Evolutionary conservation across 1,140 invertebrate species (phyloP), one percentile per base, ranked within the genome.

Genomic region (Meloidogyne hapla): DNA sequence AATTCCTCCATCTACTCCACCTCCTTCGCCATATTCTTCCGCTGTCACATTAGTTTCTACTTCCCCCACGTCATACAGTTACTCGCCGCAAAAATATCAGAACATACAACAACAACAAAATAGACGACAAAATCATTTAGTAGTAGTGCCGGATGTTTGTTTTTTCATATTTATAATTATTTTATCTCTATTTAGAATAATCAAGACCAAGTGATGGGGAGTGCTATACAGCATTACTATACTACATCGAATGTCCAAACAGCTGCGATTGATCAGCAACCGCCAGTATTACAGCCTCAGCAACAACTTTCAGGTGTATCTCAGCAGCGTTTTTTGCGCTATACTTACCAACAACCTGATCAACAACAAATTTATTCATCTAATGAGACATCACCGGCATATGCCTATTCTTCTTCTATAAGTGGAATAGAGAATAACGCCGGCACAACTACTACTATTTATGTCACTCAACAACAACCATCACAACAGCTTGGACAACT

Each of bases 391-490:
- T 10, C 28, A 10, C 65, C 28, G 8, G 3, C 28, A n/a, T 67
- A 33, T 33, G n/a, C 65, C n/a, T 33, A 42, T 42, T 33, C 28
- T 8, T 26, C 26, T 13, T 67, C 28, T 8, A 9, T 33, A 1
- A 5, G 65, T n/a, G 65, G 65, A 25, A 5, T 42, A 25, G 28
- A 25, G 13, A 33, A 67, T 3, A 33, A 21, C 6, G 6, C 48
- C n/a, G 65, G 65, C 4, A 67, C 65, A 21, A 67, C 65, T 33
- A 67, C 65, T 33, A 67, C 65, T n/a, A 67, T 67, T 67, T 67
- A 67, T 42, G 21, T 67, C 6, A 67, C 65, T 6, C 65, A 67
- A 5, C 65, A 67, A 25, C 62, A 63, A 63, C 62, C 3, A 5
- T 8, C 21, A 23, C 62, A 63, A 63, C 65, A 67, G 4, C 2